Evolutionary conservation across 2,113 vertebrate genomes (phyloP).

Genomic region (Tragelaphus strepsiceros): DNA sequence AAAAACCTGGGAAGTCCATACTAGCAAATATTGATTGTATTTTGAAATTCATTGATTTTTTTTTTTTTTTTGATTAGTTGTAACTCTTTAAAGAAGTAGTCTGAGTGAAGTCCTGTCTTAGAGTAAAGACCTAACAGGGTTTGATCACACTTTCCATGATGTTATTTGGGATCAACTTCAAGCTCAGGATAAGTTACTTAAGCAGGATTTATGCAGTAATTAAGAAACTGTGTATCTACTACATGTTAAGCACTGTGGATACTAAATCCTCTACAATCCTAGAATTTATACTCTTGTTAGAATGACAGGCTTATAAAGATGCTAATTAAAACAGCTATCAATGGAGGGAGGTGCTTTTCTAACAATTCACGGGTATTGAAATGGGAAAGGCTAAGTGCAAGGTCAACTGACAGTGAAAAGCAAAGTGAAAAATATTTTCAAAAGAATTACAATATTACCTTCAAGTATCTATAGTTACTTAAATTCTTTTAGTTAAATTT

Average conservation of each 20-base stretch:
- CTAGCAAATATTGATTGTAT: neutral
- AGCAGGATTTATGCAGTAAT: neutral
- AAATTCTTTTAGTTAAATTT: neutral
- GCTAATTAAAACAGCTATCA: neutral
- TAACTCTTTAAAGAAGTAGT: neutral
- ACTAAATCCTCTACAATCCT: neutral
- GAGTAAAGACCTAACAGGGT: neutral
- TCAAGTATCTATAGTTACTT: neutral
- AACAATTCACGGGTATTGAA: neutral
- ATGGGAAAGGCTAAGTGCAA: neutral
- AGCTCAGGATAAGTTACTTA: neutral
- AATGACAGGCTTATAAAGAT: neutral
- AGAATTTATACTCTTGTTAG: neutral
- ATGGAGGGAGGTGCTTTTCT: neutral
- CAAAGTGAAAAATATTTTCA: neutral
- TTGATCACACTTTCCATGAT: neutral
- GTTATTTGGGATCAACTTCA: neutral
- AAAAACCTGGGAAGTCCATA: neutral
- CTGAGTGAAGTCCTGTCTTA: neutral
- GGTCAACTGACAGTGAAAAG: neutral
- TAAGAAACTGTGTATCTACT: neutral
- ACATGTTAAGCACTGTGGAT: neutral
- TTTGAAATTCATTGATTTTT: conserved; percentile 1
- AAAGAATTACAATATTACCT: neutral
- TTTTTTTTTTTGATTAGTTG: neutral